Base-by-base conservation (phyloP, 2,888 invertebrate genomes). In the Bruchidius siliquastri region DNA sequence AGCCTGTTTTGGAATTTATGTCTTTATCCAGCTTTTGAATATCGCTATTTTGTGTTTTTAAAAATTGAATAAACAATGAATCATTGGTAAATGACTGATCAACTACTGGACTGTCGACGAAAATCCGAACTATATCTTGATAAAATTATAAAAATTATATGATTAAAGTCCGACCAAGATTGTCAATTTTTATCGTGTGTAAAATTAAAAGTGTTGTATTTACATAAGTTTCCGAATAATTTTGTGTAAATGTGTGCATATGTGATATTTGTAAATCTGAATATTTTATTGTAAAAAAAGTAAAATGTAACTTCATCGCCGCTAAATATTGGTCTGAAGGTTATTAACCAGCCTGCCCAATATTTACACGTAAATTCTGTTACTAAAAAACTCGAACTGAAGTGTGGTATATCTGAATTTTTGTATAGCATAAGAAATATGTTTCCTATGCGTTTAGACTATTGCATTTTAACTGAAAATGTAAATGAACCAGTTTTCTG, bases 391-490 rank as follows among this genome's bases (percentile, higher is more conserved):
- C 80, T 75, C 72, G 76, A 86, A 87, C 85, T 78, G 72, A 87
- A 82, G 85, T 86, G 80, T 87, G 87, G 87, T 83, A 81, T 84
- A 85, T 84, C 85, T 81, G 84, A 86, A 83, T 81, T 84, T 85
- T 85, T 87, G 86, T 86, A 84, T 87, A 84, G 86, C 84, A 85
- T 83, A 82, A 81, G 79, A 80, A 75, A 73, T 2, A 68, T 76
- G 72, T 77, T 81, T 78, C 75, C 83, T 82, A 84, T 84, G 84
- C 86, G 87, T 87, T 87, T 85, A 83, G 87, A 83, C 87, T 87
- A 87, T 87, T 87, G 87, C 85, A 79, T 81, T 83, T 84, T 84
- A 84, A 85, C 81, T 77, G 75, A 85, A 83, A 80, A 74, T 80
- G 80, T 81, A 81, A 82, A 71, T 21, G 74, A 78, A 76, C 69